Evolutionary conservation across 2,113 vertebrate genomes (phyloP).

Genomic region (Epinephelus moara): DNA sequence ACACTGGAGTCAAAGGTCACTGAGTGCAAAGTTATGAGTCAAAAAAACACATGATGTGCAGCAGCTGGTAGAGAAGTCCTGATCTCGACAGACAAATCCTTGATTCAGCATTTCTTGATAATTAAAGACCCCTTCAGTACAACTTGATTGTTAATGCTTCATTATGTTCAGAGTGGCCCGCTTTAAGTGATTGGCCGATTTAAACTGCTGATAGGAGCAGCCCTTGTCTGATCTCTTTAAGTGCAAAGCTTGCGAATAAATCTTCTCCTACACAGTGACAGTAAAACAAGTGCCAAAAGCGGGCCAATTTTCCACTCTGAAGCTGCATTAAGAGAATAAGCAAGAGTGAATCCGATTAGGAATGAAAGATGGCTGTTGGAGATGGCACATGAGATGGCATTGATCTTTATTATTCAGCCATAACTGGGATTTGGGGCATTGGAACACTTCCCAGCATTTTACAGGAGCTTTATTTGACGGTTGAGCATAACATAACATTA

Average conservation of each 20-base stretch:
- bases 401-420: constrained; percentile 61
- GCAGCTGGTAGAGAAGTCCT: constrained; percentile 43
- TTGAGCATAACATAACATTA: constrained; percentile 7
- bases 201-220: constrained; percentile 87
- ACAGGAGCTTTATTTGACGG: constrained; percentile 29
- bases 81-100: constrained; percentile 57
- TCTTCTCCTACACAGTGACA: constrained; percentile 73
- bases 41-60: constrained; percentile 11
- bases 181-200: constrained; percentile 87
- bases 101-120: constrained; percentile 84
- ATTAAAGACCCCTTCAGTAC: constrained; percentile 80
- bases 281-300: constrained; percentile 79
- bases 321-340: constrained; percentile 77
- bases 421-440: constrained; percentile 45
- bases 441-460: constrained; percentile 34
- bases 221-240: constrained; percentile 84
- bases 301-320: constrained; percentile 66
- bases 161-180: constrained; percentile 78
- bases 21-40: constrained; percentile 2
- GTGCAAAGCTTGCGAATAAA: constrained; percentile 84
- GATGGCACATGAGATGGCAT: constrained; percentile 57
- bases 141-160: constrained; percentile 84
- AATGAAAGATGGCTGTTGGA: constrained; percentile 66
- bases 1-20: constrained; percentile 5
- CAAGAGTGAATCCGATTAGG: constrained; percentile 63